These are phyloP conservation scores for Microplitis demolitor DNA, from an alignment of 1,140 invertebrate species.

Conservation along the genomic window DNA sequence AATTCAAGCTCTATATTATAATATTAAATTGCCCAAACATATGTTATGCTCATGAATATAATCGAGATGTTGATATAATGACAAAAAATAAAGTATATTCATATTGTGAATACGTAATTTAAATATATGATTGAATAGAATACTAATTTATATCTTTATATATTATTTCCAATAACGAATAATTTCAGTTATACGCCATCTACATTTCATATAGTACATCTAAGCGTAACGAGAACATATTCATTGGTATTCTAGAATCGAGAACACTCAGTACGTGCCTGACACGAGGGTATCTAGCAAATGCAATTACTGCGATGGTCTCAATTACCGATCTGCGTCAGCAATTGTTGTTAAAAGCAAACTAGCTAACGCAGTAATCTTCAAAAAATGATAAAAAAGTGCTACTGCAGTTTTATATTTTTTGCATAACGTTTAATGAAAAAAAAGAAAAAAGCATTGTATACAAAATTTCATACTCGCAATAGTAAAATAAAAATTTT, in stretches of 20 bases:
- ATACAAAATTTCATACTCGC: too few species aligned
- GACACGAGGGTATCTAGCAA: constrained; percentile 36
- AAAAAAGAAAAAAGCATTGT: neutral
- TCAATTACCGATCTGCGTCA: constrained; percentile 51
- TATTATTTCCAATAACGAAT: neutral
- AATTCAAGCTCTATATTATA: too few species aligned
- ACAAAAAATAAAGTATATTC: neutral
- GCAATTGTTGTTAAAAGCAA: constrained; percentile 44
- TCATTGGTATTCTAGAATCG: constrained; percentile 46
- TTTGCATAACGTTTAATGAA: neutral
- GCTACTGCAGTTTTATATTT: neutral
- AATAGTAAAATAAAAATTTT: too few species aligned
- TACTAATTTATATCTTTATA: neutral
- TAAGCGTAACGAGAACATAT: constrained; percentile 36
- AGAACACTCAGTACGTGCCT: constrained; percentile 41
- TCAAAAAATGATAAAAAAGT: neutral
- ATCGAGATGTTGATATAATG: neutral
- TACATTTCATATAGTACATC: neutral
- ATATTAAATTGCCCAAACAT: too few species aligned
- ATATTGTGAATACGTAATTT: neutral
- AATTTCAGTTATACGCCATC: neutral
- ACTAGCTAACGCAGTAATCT: constrained; percentile 5
- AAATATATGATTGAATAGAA: neutral
- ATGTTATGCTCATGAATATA: neutral
- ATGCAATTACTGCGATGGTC: constrained; percentile 50